These are phyloP conservation scores for Peribatodes rhomboidaria DNA, from an alignment of 2,888 invertebrate species.

Conservation along the genomic window DNA sequence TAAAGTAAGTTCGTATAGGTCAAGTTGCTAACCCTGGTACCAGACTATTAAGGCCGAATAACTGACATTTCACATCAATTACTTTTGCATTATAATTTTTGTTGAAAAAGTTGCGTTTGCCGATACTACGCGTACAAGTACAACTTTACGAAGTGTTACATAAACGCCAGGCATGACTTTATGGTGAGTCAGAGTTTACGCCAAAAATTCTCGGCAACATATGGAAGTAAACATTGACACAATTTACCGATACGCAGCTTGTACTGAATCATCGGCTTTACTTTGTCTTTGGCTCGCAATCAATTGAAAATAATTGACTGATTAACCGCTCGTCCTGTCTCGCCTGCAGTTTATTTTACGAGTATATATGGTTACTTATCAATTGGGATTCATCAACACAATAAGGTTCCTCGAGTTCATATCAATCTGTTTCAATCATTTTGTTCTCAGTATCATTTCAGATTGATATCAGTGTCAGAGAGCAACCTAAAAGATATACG, in stretches of 20 bases:
- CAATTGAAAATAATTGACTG: constrained; percentile 74
- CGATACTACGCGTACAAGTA: constrained; percentile 7
- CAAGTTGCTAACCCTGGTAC: no score
- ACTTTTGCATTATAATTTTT: constrained; percentile 5
- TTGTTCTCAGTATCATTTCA: constrained; percentile 20
- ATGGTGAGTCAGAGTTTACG: constrained; percentile 64
- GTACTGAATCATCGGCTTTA: constrained; percentile 60
- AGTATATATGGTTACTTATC: constrained; percentile 58
- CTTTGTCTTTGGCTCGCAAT: constrained; percentile 55
- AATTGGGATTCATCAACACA: constrained; percentile 59
- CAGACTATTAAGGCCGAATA: no score
- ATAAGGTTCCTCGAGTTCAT: constrained; percentile 28
- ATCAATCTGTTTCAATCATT: constrained; percentile 33
- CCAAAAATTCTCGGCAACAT: constrained; percentile 59
- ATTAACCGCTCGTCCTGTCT: constrained; percentile 63
- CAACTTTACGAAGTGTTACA: constrained; percentile 15
- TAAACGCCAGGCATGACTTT: constrained; percentile 56
- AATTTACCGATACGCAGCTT: constrained; percentile 54
- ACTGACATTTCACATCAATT: no score
- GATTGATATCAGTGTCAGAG: constrained; percentile 7
- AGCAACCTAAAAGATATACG: background rate
- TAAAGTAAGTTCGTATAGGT: no score
- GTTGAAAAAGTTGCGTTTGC: background rate
- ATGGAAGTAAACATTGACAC: constrained; percentile 63
- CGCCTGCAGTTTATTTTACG: constrained; percentile 64